phyloP scores from a whole-genome alignment of 2,888 invertebrate genomes.

The Diloba caeruleocephala region DNA sequence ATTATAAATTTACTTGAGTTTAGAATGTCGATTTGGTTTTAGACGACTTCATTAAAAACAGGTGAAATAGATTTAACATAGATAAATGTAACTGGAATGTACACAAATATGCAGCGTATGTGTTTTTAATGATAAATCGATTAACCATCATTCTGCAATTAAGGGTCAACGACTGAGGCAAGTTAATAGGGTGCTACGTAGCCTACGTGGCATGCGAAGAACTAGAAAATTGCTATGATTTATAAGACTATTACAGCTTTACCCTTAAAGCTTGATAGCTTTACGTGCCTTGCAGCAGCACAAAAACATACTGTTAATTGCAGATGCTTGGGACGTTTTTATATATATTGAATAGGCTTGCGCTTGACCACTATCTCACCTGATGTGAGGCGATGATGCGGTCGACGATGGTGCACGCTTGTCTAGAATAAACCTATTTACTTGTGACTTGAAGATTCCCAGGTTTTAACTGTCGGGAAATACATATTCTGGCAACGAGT shows the following conservation, averaged over 20 bases:
- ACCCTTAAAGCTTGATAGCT: slow-evolving; percentile 6
- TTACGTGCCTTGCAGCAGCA: neutral
- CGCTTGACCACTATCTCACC: too few species aligned
- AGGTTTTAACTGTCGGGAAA: too few species aligned
- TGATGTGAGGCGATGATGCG: too few species aligned
- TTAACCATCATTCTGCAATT: slow-evolving; percentile 42
- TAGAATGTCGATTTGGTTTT: slow-evolving; percentile 31
- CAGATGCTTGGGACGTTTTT: too few species aligned
- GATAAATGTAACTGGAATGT: slow-evolving; percentile 1
- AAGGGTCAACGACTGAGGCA: slow-evolving; percentile 27
- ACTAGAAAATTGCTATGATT: slow-evolving; percentile 34
- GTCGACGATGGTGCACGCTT: too few species aligned
- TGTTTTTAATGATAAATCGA: slow-evolving; percentile 29
- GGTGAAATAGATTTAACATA: slow-evolving; percentile 12
- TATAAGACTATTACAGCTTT: neutral
- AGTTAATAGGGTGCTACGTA: slow-evolving; percentile 31
- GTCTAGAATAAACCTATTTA: too few species aligned
- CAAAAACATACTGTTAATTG: neutral
- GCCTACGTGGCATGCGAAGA: slow-evolving; percentile 24
- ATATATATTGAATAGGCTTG: too few species aligned
- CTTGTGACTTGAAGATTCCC: too few species aligned
- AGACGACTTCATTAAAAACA: slow-evolving; percentile 25
- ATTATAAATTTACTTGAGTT: slow-evolving; percentile 30
- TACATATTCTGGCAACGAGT: too few species aligned
- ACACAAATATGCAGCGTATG: slow-evolving; percentile 24